Percentiles rank a stretch among this genome's conserved stretches.
These are phyloP conservation scores for Genyomyrus donnyi DNA, from an alignment of 2,113 vertebrate genomes.

Conservation along the genomic window DNA sequence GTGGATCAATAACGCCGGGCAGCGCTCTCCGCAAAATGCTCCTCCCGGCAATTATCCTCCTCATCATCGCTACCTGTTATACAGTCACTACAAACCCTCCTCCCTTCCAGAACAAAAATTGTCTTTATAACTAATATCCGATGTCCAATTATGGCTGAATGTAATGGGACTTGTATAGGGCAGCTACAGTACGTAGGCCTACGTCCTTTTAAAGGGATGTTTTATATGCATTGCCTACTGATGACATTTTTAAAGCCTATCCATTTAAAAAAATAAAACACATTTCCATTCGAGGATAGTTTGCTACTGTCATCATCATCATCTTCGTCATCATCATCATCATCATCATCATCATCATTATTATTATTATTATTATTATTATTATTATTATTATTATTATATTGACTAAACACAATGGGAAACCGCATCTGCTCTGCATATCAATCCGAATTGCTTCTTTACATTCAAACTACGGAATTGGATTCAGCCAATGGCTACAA, in stretches of 20 bases:
- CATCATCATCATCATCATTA: background rate
- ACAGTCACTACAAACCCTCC: background rate
- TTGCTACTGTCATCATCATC: background rate
- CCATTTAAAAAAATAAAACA: background rate
- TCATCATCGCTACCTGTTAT: background rate
- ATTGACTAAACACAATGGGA: background rate
- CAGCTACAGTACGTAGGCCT: background rate
- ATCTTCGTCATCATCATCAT: too few species aligned
- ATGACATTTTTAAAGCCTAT: background rate
- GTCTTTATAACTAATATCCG: background rate
- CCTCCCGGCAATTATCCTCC: background rate
- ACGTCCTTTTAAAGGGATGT: background rate
- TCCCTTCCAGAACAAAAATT: background rate
- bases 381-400: background rate
- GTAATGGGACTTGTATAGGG: background rate
- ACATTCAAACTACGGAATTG: constrained; percentile 38
- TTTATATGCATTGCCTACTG: background rate
- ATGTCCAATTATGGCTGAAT: background rate
- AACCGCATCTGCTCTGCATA: background rate
- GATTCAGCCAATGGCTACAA: constrained; percentile 42
- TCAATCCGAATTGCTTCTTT: constrained; percentile 50
- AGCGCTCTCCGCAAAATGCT: background rate
- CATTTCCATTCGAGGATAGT: background rate
- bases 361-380: background rate
- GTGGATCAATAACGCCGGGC: background rate